Percentiles rank a stretch among this genome's conserved stretches.
These are phyloP conservation scores for Corydoras sp. DNA, from an alignment of 2,113 vertebrate species.

Conservation along the genomic window DNA sequence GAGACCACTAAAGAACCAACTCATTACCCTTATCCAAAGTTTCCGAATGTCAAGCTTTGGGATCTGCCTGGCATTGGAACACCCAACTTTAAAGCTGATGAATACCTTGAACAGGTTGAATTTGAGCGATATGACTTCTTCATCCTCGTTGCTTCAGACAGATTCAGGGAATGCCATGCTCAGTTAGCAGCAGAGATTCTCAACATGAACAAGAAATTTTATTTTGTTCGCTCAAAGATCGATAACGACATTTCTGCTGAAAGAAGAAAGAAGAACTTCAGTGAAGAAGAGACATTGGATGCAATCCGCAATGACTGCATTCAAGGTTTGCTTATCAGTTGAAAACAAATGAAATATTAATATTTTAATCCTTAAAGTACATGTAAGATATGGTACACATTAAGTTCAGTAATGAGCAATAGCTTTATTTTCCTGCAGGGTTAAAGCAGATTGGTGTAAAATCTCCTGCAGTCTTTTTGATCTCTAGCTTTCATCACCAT, in stretches of 20 bases:
- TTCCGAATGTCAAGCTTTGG: slow-evolving; percentile 60
- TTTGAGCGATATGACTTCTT: slow-evolving; percentile 66
- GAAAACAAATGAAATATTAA: not conserved
- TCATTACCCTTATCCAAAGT: slow-evolving; percentile 54
- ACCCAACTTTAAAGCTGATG: slow-evolving; percentile 52
- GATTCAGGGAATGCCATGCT: slow-evolving; percentile 56
- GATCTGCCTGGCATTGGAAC: slow-evolving; percentile 67
- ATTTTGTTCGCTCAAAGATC: slow-evolving; percentile 68
- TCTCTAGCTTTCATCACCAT: slow-evolving; percentile 34
- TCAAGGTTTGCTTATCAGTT: slow-evolving; percentile 29
- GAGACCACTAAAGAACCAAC: slow-evolving; percentile 59
- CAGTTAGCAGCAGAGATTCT: slow-evolving; percentile 56
- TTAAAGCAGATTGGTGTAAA: slow-evolving; percentile 33
- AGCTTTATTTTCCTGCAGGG: slow-evolving; percentile 18
- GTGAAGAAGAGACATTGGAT: slow-evolving; percentile 26
- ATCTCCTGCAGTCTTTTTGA: slow-evolving; percentile 46
- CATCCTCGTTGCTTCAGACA: slow-evolving; percentile 59
- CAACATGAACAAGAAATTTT: slow-evolving; percentile 59
- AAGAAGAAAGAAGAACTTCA: slow-evolving; percentile 39
- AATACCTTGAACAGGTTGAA: slow-evolving; percentile 58
- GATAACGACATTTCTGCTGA: slow-evolving; percentile 55
- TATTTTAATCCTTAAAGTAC: not conserved
- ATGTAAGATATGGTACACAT: not conserved
- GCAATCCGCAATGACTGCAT: slow-evolving; percentile 38
- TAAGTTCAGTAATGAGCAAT: not conserved